Evolutionary conservation across 2,113 vertebrate species (phyloP), one percentile per base, ranked within the genome.

Genomic region (Catagonus wagneri): DNA sequence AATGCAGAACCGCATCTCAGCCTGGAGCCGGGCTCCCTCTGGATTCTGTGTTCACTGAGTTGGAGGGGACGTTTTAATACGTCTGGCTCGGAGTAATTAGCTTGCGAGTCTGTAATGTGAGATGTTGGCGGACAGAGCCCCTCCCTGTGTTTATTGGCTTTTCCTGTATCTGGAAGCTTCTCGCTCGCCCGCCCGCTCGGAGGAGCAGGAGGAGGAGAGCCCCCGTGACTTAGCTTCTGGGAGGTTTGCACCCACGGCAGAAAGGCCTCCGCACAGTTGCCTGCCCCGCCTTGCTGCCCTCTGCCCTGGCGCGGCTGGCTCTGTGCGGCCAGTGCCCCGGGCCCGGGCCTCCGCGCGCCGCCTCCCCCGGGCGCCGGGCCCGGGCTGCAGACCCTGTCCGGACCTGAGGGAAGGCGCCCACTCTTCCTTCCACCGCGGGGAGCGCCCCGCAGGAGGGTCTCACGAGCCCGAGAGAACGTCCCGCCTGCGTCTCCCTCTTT

Each of bases 381-480:
- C 65, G 32, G 98, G 97, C 96, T 95, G 95, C 95, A 98, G 98
- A 98, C 99, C 98, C 98, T 98, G 98, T 98, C 97, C 98, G 98
- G 98, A 98, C 97, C 98, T 98, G 98, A 99, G 98, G 98, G 98
- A 99, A 99, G 98, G 95, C 98, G 93, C 97, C 96, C 93, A 97
- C n/a, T n/a, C n/a, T n/a, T n/a, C n/a, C n/a, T n/a, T n/a, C 97
- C 96, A 95, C 98, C 97, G 93, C 96, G 96, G 97, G 97, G 97
- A 98, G 98, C 98, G 98, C 98, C 97, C 93, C 97, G 98, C 99
- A 99, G 98, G 98, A 99, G 99, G 96, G 96, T 97, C 98, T 98
- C 97, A 91, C 97, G 58, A 25, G 97, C 97, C 98, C 98, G 98
- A 88, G 96, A 86, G 95, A 93, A 83, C 97, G 98, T 98, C n/a